Conservation (phyloP, 1,140 invertebrate genomes). For the Ectropis grisescens region DNA sequence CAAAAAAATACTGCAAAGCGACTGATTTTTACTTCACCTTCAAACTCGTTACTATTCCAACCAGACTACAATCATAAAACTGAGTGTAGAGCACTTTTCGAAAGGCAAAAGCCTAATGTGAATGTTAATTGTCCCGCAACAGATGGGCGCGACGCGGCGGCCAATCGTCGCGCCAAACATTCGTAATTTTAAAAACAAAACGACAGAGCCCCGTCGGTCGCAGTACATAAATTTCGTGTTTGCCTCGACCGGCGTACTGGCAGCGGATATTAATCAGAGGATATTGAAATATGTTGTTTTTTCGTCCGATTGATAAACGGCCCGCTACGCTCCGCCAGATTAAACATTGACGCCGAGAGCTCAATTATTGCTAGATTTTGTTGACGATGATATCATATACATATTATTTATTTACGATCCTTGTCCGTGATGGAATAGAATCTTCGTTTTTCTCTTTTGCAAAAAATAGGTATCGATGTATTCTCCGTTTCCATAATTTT, state of each 20-base stretch:
- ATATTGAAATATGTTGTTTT: conserved; percentile 71
- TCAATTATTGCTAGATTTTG: conserved; percentile 47
- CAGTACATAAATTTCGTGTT: conserved; percentile 69
- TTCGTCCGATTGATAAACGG: conserved; percentile 64
- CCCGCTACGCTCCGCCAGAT: conserved; percentile 45
- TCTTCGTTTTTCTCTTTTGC: too few species aligned
- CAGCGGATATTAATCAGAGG: conserved; percentile 68
- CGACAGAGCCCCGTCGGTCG: conserved; percentile 63
- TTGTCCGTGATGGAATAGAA: too few species aligned
- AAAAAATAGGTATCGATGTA: too few species aligned
- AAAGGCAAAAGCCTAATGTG: too few species aligned
- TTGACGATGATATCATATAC: too few species aligned
- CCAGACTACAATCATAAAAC: too few species aligned
- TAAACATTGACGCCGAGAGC: conserved; percentile 57
- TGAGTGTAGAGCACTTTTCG: too few species aligned
- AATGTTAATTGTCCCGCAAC: conserved; percentile 60
- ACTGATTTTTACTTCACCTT: too few species aligned
- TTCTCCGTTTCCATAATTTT: too few species aligned
- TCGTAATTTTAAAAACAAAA: conserved; percentile 69
- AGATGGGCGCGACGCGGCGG: conserved; percentile 53
- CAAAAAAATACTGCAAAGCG: too few species aligned
- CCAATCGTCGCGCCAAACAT: conserved; percentile 62
- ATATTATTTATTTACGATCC: too few species aligned
- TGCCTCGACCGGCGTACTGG: conserved; percentile 56
- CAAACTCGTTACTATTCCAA: too few species aligned